Conservation (phyloP, 1,140 invertebrate genomes). For the Samia ricini region DNA sequence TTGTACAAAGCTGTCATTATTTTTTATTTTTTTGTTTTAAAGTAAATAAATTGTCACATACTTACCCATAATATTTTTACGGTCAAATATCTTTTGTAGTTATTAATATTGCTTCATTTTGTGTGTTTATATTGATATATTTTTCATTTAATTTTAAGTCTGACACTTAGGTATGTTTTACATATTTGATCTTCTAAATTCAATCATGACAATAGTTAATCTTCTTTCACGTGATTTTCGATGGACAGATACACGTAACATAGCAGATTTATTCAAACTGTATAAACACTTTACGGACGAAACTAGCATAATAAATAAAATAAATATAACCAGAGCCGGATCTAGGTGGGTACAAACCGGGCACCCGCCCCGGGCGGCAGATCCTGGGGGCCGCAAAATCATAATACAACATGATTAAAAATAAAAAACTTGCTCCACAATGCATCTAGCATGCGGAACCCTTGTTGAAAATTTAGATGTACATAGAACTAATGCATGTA, state of each 20-base stretch:
- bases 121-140: slow-evolving; percentile 30
- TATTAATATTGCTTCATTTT: slow-evolving; percentile 38
- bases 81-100: background rate
- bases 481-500: no score
- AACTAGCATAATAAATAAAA: no score
- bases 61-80: slow-evolving; percentile 38
- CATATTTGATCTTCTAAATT: slow-evolving; percentile 48
- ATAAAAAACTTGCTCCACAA: no score
- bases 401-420: no score
- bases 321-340: no score
- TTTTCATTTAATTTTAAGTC: slow-evolving; percentile 35
- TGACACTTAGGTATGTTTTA: slow-evolving; percentile 33
- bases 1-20: slow-evolving; percentile 63
- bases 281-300: background rate
- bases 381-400: no score
- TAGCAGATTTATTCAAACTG: background rate
- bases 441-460: no score
- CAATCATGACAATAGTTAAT: slow-evolving; percentile 37
- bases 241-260: slow-evolving; percentile 24
- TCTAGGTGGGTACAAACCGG: no score
- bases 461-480: no score
- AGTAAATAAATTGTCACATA: slow-evolving; percentile 3
- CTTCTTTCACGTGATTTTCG: slow-evolving; percentile 30
- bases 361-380: no score
- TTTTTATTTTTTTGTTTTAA: slow-evolving; percentile 14